Percentiles rank a stretch among this genome's conserved stretches.
Conservation (phyloP, 1,140 invertebrate species). For the Drosophila persimilis region DNA sequence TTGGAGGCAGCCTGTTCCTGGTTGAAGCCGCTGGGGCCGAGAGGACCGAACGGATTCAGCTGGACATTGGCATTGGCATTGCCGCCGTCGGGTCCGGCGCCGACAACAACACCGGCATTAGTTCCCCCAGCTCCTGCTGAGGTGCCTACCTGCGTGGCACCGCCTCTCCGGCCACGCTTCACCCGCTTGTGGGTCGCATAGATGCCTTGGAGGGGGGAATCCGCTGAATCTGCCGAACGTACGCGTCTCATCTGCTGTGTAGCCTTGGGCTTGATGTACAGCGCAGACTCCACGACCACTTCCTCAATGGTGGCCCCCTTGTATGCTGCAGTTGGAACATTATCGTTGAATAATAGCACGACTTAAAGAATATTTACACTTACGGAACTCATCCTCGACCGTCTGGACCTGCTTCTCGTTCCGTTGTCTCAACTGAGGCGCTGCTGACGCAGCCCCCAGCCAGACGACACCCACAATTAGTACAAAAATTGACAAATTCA, state of each 20-base stretch:
- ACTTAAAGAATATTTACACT: constrained; percentile 23
- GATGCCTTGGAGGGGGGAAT: constrained; percentile 5
- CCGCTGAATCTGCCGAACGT: constrained; percentile 36
- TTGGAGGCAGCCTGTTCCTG: constrained; percentile 74
- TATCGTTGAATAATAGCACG: neutral
- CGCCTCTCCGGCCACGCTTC: constrained; percentile 48
- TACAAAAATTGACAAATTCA: constrained; percentile 63
- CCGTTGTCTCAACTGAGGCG: constrained; percentile 61
- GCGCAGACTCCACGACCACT: constrained; percentile 80
- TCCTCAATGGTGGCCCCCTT: constrained; percentile 78
- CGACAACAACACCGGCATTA: constrained; percentile 52
- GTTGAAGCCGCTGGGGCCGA: constrained; percentile 58
- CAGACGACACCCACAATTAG: constrained; percentile 49
- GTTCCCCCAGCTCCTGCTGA: constrained; percentile 47
- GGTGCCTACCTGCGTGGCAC: constrained; percentile 39
- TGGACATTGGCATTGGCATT: constrained; percentile 60
- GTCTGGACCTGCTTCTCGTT: constrained; percentile 73
- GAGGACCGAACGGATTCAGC: constrained; percentile 34
- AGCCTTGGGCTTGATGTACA: constrained; percentile 78
- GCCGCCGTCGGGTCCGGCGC: constrained; percentile 58
- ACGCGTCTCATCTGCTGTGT: constrained; percentile 62
- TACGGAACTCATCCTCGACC: constrained; percentile 59
- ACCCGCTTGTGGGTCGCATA: constrained; percentile 68
- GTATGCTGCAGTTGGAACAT: constrained; percentile 36
- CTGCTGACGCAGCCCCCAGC: constrained; percentile 48